Evolutionary conservation across 2,888 invertebrate genomes (phyloP).

Genomic region (Psylliodes chrysocephalus): DNA sequence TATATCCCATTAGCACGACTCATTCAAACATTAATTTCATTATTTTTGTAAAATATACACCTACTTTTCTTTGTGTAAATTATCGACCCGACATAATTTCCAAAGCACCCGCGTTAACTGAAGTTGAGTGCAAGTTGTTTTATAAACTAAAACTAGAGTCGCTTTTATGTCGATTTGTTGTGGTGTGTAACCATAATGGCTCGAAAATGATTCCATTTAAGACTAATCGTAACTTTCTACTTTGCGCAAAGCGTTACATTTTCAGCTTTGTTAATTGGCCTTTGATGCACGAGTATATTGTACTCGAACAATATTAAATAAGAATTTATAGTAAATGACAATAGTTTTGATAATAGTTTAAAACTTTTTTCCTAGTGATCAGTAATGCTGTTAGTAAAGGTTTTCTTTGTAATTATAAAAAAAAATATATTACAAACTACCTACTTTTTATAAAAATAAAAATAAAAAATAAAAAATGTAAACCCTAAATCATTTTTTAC

Average conservation of each 20-base stretch:
- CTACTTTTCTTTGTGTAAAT: not conserved
- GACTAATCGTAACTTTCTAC: not conserved
- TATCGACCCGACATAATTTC: not conserved
- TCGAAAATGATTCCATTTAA: constrained; percentile 8
- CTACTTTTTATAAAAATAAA: too few relatives aligned
- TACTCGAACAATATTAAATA: not conserved
- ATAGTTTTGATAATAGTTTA: not conserved
- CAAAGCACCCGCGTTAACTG: constrained; percentile 6
- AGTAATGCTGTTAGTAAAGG: too few relatives aligned
- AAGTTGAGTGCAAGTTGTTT: constrained; percentile 5
- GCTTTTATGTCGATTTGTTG: constrained; percentile 9
- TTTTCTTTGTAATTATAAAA: too few relatives aligned
- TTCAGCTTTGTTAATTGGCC: not conserved
- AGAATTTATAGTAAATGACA: not conserved
- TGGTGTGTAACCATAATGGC: not conserved
- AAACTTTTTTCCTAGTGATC: too few relatives aligned
- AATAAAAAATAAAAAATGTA: too few relatives aligned
- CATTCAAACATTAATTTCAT: too few relatives aligned
- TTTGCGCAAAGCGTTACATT: constrained; percentile 5
- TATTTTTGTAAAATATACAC: too few relatives aligned
- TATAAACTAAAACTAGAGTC: constrained; percentile 17
- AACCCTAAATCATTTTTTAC: too few relatives aligned
- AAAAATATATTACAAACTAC: too few relatives aligned
- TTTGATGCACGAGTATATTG: not conserved
- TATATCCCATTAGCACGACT: too few relatives aligned